Base-by-base conservation (phyloP, 2,888 invertebrate species). In the Hololepta plana region DNA sequence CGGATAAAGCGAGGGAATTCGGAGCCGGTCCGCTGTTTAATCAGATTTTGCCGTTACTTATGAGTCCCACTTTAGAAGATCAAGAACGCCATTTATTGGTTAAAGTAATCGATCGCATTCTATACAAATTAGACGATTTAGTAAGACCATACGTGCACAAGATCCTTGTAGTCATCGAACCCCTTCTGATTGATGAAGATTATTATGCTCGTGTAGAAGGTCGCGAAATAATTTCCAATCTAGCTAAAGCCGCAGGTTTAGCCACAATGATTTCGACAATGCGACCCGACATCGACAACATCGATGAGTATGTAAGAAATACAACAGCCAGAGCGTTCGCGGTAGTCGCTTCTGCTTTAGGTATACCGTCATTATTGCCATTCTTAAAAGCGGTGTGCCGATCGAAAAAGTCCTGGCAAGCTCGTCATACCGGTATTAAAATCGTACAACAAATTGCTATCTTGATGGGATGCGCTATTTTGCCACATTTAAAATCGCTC, bases 231-330 rank as follows among this genome's bases (percentile, higher is more conserved):
- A 99, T 98, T 47, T 95, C 93, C 0, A 99, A 98, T 57, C 62
- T 98, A 47, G 96, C 98, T 0, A 98, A 99, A 60, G 98, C 98
- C 2, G 98, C 98, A 3, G 98, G 98, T 29, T 60, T 98, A 29
- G 98, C 98, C 3, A 99, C 98, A 8, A 99, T 98, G 98, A 99
- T 98, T 46, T 96, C 96, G 3, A 98, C 98, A 0, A 98, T 98
- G 98, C 67, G 98, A 50, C 98, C 98, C 0, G 98, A 98, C 60
- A 99, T 99, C 43, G 98, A 98, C 57, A 98, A 98, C 51, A 95
- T 95, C 43, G 96, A 96, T 55, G 95, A 96, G 58, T 98, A 99
- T 48, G 98, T 99, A 19, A 71, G 98, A 49, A 99, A 99, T 55
- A 99, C 98, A 0, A 99, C 98, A 1, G 98, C 98, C 4, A 69